Base-by-base conservation (phyloP, 2,888 invertebrate genomes). In the Cancer borealis region DNA sequence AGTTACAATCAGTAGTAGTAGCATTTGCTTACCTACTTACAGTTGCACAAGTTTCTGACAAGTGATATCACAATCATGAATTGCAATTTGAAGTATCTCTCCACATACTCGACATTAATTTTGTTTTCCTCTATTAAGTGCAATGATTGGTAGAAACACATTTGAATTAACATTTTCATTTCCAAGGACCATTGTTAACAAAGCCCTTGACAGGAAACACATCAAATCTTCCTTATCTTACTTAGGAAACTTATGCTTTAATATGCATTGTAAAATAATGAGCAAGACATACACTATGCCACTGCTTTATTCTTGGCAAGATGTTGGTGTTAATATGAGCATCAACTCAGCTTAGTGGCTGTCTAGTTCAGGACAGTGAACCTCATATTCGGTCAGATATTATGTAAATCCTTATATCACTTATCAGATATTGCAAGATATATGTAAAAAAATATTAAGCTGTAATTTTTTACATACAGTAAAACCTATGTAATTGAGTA, bases 381-480 rank as follows among this genome's bases (percentile, higher is more conserved):
- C 91, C 54, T 91, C 39, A 66, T 10, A 46, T 66, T 66, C 66
- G 46, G 88, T 45, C 91, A 91, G 46, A 73, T 91, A 73, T 26
- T 91, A 73, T 73, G 73, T 91, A 66, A 66, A 73, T 47, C 73
- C 91, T 91, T 91, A 47, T 79, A 79, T 26, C 79, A 91, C 49
- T 46, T 91, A 46, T 91, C 45, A 46, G 73, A 84, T 84, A 84
- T 39, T 84, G 84, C 39, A 84, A 30, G 39, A 84, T 84, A 73
- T 73, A 26, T 73, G 39, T 84, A 14, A n/a, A 84, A 84, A 84
- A 84, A 84, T 39, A 30, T 84, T 84, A 39, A 84, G 39, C 30
- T 84, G 84, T 84, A 84, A 84, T 39, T 39, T 84, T 84, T 84
- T 84, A 84, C 73, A 73, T 84, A 84, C 84, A 84, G 84, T 84